phyloP scores from a whole-genome alignment of 2,888 invertebrate species.

The Chrysolina americana region DNA sequence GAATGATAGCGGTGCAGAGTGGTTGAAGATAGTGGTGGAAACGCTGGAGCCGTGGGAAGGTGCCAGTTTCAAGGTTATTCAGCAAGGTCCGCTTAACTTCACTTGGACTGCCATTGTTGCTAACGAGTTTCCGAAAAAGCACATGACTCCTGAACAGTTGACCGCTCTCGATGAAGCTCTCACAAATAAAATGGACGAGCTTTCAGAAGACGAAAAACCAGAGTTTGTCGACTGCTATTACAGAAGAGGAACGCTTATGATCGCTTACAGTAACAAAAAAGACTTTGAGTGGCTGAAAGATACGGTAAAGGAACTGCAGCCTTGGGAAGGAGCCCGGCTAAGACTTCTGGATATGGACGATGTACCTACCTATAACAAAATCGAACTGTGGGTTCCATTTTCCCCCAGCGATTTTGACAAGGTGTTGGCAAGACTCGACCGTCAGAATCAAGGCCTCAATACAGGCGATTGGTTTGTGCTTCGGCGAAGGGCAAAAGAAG shows the following conservation, averaged over 20 bases:
- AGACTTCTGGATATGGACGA: background rate
- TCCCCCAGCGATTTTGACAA: constrained; percentile 26
- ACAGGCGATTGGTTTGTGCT: constrained; percentile 33
- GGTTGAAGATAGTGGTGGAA: background rate
- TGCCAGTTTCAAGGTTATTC: constrained; percentile 1
- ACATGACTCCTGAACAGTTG: constrained; percentile 2
- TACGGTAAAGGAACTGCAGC: background rate
- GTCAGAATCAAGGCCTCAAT: constrained; percentile 31
- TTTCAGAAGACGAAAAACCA: background rate
- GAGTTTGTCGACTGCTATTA: constrained; percentile 1
- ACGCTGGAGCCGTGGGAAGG: constrained; percentile 6
- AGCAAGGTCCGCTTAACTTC: constrained; percentile 6
- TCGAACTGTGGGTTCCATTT: constrained; percentile 28
- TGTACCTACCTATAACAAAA: constrained; percentile 29
- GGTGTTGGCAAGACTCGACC: constrained; percentile 28
- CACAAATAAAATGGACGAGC: constrained; percentile 7
- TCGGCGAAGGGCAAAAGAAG: constrained; percentile 13
- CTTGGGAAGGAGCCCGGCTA: constrained; percentile 13
- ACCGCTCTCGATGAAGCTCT: background rate
- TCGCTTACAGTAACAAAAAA: background rate
- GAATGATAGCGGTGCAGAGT: background rate
- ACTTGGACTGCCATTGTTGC: background rate
- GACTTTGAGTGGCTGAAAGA: constrained; percentile 16
- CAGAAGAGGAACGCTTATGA: constrained; percentile 13
- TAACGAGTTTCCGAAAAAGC: background rate